These are phyloP conservation scores for Archilochus colubris DNA, from an alignment of 2,113 vertebrate genomes.

Conservation along the genomic window DNA sequence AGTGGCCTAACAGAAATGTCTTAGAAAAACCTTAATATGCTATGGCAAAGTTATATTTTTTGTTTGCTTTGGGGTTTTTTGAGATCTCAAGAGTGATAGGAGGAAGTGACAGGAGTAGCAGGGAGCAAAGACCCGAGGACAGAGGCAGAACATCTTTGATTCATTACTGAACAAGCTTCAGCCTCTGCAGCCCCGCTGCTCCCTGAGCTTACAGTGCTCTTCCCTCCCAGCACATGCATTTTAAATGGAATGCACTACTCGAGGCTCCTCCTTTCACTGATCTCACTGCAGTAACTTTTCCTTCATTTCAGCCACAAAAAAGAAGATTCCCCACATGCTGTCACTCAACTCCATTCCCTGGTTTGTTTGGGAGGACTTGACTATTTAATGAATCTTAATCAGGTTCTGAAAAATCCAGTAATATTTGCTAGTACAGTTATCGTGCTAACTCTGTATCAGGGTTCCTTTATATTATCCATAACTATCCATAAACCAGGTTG, in stretches of 20 bases:
- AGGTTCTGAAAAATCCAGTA: not conserved
- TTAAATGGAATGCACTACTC: not conserved
- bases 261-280: not conserved
- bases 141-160: not conserved
- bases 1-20: not conserved
- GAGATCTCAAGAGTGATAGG: not conserved
- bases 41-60: not conserved
- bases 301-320: not conserved
- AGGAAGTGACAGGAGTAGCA: not conserved
- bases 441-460: not conserved
- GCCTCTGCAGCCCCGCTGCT: not conserved
- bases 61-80: accelerated
- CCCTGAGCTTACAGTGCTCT: not conserved
- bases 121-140: not conserved
- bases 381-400: not conserved
- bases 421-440: not conserved
- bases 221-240: not conserved
- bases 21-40: not conserved
- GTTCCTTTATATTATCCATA: not conserved
- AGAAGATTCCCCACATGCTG: not conserved
- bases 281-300: not conserved
- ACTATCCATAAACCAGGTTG: not conserved
- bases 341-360: not conserved
- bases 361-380: not conserved
- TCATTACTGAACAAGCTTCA: not conserved